Evolutionary conservation across 2,888 invertebrate species (phyloP).

Genomic region (Tipula helvola): DNA sequence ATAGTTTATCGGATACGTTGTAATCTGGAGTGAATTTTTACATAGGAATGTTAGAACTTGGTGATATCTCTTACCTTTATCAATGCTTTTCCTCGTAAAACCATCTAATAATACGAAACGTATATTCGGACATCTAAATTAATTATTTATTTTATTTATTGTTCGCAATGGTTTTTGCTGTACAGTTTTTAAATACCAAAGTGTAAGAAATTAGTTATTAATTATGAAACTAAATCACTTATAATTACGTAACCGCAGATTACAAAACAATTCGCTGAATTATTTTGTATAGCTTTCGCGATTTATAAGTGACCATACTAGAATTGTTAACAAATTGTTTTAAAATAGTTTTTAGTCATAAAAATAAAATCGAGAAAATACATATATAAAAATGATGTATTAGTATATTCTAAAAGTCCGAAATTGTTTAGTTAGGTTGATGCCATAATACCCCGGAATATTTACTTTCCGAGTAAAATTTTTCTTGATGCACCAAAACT

Average conservation of each 20-base stretch:
- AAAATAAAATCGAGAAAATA: not conserved
- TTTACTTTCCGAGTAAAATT: conserved; percentile 63
- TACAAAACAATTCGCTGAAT: not conserved
- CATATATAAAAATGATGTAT: not conserved
- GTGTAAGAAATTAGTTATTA: not conserved
- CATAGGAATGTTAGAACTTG: too few species aligned
- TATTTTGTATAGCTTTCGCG: not conserved
- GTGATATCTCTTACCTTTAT: too few species aligned
- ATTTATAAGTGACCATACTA: not conserved
- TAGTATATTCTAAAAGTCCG: not conserved
- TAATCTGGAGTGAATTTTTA: too few species aligned
- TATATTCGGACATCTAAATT: not conserved
- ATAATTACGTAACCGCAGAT: not conserved
- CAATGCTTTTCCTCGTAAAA: not conserved
- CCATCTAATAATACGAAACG: not conserved
- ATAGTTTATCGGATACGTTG: too few species aligned
- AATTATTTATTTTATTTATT: not conserved
- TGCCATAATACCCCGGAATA: not conserved
- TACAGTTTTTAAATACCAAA: not conserved
- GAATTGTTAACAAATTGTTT: not conserved
- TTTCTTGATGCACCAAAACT: conserved; percentile 76
- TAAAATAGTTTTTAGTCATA: not conserved
- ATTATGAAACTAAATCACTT: not conserved
- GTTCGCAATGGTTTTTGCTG: not conserved
- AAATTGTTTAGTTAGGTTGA: not conserved